Evolutionary conservation across 1,140 invertebrate genomes (phyloP), one percentile per base, ranked within the genome.

Genomic region (Xylocopa sonorina): DNA sequence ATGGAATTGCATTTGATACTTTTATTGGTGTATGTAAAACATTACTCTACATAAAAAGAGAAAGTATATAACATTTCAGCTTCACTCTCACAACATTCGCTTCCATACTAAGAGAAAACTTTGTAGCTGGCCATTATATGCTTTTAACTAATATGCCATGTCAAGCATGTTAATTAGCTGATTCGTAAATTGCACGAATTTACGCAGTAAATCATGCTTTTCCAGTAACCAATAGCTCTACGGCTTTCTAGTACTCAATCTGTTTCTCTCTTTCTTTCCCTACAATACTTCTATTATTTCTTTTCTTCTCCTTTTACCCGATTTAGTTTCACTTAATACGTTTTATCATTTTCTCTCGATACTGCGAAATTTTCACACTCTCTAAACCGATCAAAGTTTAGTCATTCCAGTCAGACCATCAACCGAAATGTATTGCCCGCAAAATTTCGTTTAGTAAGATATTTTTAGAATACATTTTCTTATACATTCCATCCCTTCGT

Each of bases 131-230:
- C 34, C 16, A 38, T 48, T 32, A 24, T 46, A 46, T 24, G 69
- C 55, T 62, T 62, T 32, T 50, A 48, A 60, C 62, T 7, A 21
- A 60, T 58, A 43, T 48, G n/a, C 18, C 57, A n/a, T 24, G 3
- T n/a, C n/a, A 27, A 76, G 73, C 73, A 76, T 76, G 73, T 43
- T 3, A 3, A 34, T 14, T 66, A 32, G 34, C 38, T n/a, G 14
- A 51, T 29, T 34, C 21, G 29, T 38, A 41, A 32, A 16, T 38
- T 74, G 72, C 68, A 71, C 38, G 68, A 71, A 71, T n/a, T n/a
- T 41, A 21, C 18, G 24, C 46, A 41, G 16, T 74, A 21, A 60
- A 38, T 51, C 24, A 74, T 38, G 46, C 48, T 75, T 66, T n/a
- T n/a, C 5, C 50, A 41, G 16, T 51, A 55, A 75, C 24, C 12